Base-by-base conservation (phyloP, 2,888 invertebrate species). In the Ferrisia virgata region DNA sequence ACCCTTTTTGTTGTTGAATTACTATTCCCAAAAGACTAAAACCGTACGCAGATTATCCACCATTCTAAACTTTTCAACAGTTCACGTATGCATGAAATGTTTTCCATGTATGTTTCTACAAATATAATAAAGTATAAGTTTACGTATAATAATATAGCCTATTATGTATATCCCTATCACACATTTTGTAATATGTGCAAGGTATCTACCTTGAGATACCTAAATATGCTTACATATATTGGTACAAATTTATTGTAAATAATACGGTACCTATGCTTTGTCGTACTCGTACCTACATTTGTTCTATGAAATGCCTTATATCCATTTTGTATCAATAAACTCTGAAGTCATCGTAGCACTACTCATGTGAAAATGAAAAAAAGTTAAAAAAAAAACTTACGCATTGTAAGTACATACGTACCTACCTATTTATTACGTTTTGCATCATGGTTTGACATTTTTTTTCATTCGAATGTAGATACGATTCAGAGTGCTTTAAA, bases 1-100 rank as follows among this genome's bases (percentile, higher is more conserved):
- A 64, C 58, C 58, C 58, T 64, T 64, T 64, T 64, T 64, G 58
- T 64, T 64, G 58, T 64, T 64, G 58, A 64, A 64, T 64, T 64
- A 64, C 58, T 64, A 64, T 64, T 64, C 58, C 58, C 58, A 64
- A 64, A 64, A 64, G 58, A 64, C 58, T 64, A 64, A 64, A 64
- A 64, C 58, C 58, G 58, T 64, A 64, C 58, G 58, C 58, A 64
- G 58, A 64, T 64, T 64, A 64, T 64, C 58, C 58, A 11, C 58
- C 58, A 28, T 64, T 64, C 58, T 64, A 64, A 64, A 64, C 58
- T 64, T 64, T 64, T 64, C 58, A 64, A 64, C 58, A 64, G 58
- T 64, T 64, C 58, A 64, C 58, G 58, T 64, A 64, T 64, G 58
- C 58, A 28, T 64, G 58, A 64, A 64, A 64, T 64, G 58, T 64